Conservation (phyloP, 2,888 invertebrate species). For the Liopterus haemorrhoidalis region DNA sequence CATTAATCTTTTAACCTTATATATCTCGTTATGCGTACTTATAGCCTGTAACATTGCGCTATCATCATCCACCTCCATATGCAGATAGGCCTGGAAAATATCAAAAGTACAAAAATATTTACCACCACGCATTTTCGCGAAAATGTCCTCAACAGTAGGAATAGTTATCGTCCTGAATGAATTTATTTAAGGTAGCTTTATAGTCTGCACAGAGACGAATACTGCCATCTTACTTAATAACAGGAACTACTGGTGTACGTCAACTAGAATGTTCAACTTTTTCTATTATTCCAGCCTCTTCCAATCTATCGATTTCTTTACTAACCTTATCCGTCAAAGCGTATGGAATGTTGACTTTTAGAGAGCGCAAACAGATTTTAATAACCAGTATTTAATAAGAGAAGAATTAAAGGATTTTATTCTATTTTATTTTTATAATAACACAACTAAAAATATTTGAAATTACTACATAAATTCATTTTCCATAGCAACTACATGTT, state of each 20-base stretch:
- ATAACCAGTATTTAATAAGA: too few species aligned
- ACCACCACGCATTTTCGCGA: conserved; percentile 26
- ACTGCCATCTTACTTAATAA: conserved; percentile 17
- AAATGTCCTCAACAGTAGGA: conserved; percentile 28
- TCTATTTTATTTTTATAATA: too few species aligned
- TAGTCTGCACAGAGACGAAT: conserved; percentile 19
- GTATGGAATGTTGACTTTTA: too few species aligned
- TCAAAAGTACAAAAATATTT: conserved; percentile 29
- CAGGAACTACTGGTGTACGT: conserved; percentile 17
- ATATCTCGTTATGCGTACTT: conserved; percentile 35
- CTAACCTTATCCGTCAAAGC: too few species aligned
- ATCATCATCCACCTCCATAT: conserved; percentile 26
- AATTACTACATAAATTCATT: too few species aligned
- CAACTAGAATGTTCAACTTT: neutral
- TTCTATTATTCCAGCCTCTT: neutral
- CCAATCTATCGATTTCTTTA: too few species aligned
- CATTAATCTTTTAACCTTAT: conserved; percentile 35
- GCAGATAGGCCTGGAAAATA: conserved; percentile 29
- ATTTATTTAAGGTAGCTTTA: conserved; percentile 12
- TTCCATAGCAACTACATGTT: too few species aligned
- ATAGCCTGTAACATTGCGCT: conserved; percentile 23
- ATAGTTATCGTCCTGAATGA: conserved; percentile 27
- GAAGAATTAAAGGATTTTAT: too few species aligned
- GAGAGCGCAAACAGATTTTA: too few species aligned
- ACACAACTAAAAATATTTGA: too few species aligned